Evolutionary conservation across 2,888 invertebrate species (phyloP).

Genomic region (Eristalis tenax): DNA sequence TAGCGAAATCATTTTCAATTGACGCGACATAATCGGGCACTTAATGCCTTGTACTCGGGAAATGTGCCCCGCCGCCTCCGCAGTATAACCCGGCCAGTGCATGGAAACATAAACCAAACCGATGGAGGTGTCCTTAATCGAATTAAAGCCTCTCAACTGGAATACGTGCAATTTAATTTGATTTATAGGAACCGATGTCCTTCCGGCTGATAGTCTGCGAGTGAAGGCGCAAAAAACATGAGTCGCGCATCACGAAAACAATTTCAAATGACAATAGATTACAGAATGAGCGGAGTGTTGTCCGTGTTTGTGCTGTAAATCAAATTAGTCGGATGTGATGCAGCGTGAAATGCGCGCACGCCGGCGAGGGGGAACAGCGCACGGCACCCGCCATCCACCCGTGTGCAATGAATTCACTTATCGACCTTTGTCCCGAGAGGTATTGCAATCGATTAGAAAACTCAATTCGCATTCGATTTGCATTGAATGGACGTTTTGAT

Average conservation of each 20-base stretch:
- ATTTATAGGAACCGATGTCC: conserved; percentile 36
- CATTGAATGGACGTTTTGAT: conserved; percentile 4
- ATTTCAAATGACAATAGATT: conserved; percentile 41
- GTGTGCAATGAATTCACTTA: not conserved
- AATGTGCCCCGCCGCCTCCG: not conserved
- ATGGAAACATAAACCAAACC: conserved; percentile 10
- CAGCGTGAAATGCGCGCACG: not conserved
- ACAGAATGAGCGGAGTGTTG: conserved; percentile 5
- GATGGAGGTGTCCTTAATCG: conserved; percentile 43
- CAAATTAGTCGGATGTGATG: not conserved
- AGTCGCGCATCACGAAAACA: conserved; percentile 6
- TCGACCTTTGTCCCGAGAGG: conserved; percentile 16
- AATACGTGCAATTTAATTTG: conserved; percentile 57
- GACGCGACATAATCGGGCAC: conserved; percentile 35
- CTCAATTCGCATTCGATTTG: conserved; percentile 31
- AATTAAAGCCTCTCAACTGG: conserved; percentile 51
- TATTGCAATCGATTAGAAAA: conserved; percentile 42
- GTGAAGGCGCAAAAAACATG: not conserved
- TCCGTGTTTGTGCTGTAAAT: conserved; percentile 6
- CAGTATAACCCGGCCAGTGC: not conserved
- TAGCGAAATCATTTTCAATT: conserved; percentile 52
- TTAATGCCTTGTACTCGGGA: conserved; percentile 35
- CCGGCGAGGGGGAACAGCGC: not conserved
- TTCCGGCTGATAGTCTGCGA: conserved; percentile 4
- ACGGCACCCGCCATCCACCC: not conserved